Evolutionary conservation across 2,888 invertebrate genomes (phyloP).

Genomic region (Pelosia muscerda): DNA sequence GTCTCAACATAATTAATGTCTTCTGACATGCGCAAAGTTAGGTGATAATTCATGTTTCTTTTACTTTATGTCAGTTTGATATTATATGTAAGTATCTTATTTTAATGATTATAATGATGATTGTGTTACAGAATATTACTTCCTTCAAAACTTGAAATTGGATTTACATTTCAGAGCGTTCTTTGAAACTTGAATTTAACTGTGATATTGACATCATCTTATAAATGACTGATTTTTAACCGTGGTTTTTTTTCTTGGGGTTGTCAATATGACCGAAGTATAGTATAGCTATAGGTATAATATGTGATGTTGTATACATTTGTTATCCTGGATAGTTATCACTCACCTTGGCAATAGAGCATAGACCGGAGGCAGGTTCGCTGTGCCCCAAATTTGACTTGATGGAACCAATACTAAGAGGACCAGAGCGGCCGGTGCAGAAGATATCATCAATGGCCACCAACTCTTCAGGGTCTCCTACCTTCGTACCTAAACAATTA

Average conservation of each 20-base stretch:
- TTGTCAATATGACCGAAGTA: no score
- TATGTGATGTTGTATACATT: no score
- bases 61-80: slow-evolving; percentile 29
- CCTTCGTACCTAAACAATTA: slow-evolving; percentile 86
- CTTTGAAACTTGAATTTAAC: no score
- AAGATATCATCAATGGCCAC: slow-evolving; percentile 93
- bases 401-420: slow-evolving; percentile 95
- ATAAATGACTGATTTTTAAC: not conserved
- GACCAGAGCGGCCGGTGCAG: slow-evolving; percentile 90
- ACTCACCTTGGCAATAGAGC: slow-evolving; percentile 92
- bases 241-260: not conserved
- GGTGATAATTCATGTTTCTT: slow-evolving; percentile 34
- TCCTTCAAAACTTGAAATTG: not conserved
- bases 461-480: slow-evolving; percentile 97
- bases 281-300: no score
- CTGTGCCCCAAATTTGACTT: slow-evolving; percentile 98
- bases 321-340: not conserved
- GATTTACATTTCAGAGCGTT: no score
- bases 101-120: not conserved
- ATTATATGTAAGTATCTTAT: not conserved
- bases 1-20: slow-evolving; percentile 50
- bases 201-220: not conserved
- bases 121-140: no score
- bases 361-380: slow-evolving; percentile 94
- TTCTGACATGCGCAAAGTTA: slow-evolving; percentile 31